phyloP scores from a whole-genome alignment of 2,797 vertebrate genomes.

The Sciurus carolinensis region DNA sequence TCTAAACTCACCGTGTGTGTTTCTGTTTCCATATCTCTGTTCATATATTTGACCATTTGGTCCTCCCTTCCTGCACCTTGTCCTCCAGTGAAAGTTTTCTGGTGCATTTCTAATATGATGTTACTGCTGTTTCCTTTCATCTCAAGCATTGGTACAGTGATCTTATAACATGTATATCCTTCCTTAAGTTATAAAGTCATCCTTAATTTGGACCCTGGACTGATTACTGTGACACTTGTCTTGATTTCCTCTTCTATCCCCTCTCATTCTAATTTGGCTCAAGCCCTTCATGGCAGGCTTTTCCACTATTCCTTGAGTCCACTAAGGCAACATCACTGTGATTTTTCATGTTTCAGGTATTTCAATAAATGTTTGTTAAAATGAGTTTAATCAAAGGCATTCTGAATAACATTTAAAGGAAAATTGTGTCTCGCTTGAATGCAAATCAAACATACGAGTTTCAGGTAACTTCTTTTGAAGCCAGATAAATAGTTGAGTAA shows the following conservation, averaged over 20 bases:
- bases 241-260: neutral
- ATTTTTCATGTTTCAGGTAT: neutral
- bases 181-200: neutral
- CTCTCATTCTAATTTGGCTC: neutral
- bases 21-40: neutral
- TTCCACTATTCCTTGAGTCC: neutral
- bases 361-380: neutral
- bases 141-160: neutral
- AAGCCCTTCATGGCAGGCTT: neutral
- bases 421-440: conserved; percentile 9
- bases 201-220: neutral
- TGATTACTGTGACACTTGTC: neutral
- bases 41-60: neutral
- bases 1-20: neutral
- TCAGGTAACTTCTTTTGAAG: neutral
- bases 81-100: neutral
- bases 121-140: neutral
- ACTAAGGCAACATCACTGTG: neutral
- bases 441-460: neutral
- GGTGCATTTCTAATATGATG: neutral
- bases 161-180: neutral
- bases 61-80: neutral
- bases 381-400: neutral
- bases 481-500: neutral
- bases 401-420: neutral